Conservation (phyloP, 2,888 invertebrate genomes). For the Escarpia spicata region DNA sequence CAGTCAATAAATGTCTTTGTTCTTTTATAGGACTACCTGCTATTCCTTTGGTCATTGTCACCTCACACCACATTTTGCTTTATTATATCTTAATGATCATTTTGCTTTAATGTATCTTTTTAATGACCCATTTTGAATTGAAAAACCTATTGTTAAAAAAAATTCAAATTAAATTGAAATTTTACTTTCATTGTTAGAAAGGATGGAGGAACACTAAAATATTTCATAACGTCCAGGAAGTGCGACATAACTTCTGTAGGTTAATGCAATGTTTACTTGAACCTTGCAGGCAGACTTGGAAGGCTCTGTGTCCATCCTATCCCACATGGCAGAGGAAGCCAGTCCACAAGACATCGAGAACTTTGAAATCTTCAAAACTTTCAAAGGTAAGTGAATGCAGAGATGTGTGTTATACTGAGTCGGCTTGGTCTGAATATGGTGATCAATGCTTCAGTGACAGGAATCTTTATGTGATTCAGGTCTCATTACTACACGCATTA, state of each 20-base stretch:
- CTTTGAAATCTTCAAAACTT: conserved; percentile 41
- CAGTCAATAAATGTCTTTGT: too few relatives aligned
- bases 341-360: conserved; percentile 41
- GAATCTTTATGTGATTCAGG: neutral
- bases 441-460: too few relatives aligned
- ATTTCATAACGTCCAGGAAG: neutral
- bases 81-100: neutral
- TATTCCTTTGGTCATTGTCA: neutral
- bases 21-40: neutral
- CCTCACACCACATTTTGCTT: neutral
- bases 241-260: neutral
- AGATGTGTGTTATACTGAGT: too few relatives aligned
- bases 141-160: too few relatives aligned
- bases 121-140: too few relatives aligned
- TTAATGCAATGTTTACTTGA: neutral
- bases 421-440: neutral
- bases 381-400: conserved; percentile 32
- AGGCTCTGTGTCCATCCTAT: conserved; percentile 21
- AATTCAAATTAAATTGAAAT: too few relatives aligned
- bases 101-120: neutral
- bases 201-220: neutral
- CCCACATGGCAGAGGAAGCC: conserved; percentile 25
- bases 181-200: neutral
- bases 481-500: neutral
- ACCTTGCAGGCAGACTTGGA: conserved; percentile 24